Conservation (phyloP, 2,888 invertebrate species). For the Cantharis rustica region DNA sequence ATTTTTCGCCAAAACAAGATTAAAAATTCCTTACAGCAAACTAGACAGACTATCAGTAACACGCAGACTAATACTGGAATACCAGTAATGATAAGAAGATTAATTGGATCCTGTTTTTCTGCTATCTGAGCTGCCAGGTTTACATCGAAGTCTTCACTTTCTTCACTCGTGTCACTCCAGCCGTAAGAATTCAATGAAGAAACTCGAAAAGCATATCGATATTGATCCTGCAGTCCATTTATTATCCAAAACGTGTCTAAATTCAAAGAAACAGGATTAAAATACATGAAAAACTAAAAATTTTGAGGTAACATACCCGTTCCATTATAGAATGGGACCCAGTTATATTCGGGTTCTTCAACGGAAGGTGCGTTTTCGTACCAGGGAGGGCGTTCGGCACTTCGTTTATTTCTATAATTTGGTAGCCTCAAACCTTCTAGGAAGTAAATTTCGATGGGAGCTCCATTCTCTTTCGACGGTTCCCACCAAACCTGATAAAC, state of each 20-base stretch:
- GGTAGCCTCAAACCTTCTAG: constrained; percentile 68
- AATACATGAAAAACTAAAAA: not conserved
- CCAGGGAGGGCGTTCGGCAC: constrained; percentile 48
- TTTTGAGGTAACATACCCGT: constrained; percentile 59
- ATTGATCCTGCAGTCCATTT: constrained; percentile 64
- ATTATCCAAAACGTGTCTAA: constrained; percentile 82
- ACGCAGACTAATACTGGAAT: constrained; percentile 61
- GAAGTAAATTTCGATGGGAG: constrained; percentile 72
- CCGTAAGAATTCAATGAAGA: constrained; percentile 81
- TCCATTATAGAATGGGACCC: constrained; percentile 76
- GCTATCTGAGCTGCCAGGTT: constrained; percentile 55
- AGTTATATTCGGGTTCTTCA: constrained; percentile 64
- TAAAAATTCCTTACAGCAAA: constrained; percentile 54
- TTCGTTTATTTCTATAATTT: constrained; percentile 49
- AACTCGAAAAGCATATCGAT: constrained; percentile 74
- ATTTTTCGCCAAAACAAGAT: not conserved
- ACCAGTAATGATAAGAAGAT: constrained; percentile 64
- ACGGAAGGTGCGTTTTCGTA: constrained; percentile 57
- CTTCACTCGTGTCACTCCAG: constrained; percentile 77
- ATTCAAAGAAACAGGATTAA: constrained; percentile 30
- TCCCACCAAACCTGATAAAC: constrained; percentile 83
- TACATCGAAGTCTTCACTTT: constrained; percentile 66
- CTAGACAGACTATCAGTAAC: constrained; percentile 56
- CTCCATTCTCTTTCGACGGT: constrained; percentile 77
- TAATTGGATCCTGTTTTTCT: constrained; percentile 59